Evolutionary conservation across 2,888 invertebrate species (phyloP).

Genomic region (Habrosyne pyritoides): DNA sequence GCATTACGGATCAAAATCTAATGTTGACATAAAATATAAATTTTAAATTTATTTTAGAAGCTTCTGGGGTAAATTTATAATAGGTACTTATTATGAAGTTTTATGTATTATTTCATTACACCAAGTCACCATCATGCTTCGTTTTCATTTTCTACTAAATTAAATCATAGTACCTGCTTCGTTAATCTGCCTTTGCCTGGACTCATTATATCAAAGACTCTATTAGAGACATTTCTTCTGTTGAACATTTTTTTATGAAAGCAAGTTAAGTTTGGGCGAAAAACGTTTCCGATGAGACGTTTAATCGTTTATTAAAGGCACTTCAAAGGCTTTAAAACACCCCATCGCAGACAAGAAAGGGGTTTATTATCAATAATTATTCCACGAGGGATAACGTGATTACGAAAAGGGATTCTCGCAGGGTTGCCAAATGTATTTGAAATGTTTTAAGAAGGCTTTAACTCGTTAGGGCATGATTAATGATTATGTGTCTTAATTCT

Average conservation of each 20-base stretch:
- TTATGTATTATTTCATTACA: background rate
- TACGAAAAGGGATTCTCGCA: constrained; percentile 32
- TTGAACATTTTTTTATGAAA: background rate
- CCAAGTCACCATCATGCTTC: background rate
- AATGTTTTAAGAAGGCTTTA: constrained; percentile 4
- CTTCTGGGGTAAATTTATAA: no score
- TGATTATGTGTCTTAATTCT: constrained; percentile 1
- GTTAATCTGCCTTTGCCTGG: background rate
- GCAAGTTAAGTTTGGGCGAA: constrained; percentile 13
- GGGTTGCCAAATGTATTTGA: constrained; percentile 18
- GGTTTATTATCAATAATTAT: constrained; percentile 59
- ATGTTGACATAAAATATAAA: no score
- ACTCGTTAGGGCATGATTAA: constrained; percentile 4
- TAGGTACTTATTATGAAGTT: no score
- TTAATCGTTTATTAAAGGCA: constrained; percentile 50
- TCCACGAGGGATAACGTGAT: constrained; percentile 45
- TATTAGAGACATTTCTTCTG: background rate
- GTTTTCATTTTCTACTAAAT: background rate
- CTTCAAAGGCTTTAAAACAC: constrained; percentile 43
- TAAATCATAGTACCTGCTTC: background rate
- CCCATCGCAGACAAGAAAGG: constrained; percentile 25
- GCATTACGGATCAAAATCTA: no score
- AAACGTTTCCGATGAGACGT: constrained; percentile 32
- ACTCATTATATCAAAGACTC: background rate
- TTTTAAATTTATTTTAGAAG: no score